Evolutionary conservation across 2,797 vertebrate species (phyloP), one percentile per base, ranked within the genome.

Genomic region (Trematomus bernacchii): DNA sequence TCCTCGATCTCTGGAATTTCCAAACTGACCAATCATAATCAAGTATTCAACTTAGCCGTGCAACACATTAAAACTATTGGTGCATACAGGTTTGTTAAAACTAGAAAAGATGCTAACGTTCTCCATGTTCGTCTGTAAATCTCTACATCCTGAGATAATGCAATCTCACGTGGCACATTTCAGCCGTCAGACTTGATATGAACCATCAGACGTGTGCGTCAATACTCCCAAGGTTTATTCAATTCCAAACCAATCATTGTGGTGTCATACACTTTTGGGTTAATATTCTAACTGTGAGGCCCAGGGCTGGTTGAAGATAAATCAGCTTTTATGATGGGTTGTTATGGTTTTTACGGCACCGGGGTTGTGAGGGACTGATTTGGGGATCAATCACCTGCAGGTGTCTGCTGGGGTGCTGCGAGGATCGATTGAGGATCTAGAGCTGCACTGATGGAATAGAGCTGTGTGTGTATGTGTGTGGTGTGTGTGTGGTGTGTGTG

Each of bases 241-340:
- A 94, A 94, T 95, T 94, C 90, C 92, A 94, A 91, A 93, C 92
- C 95, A 94, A 94, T 95, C 94, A 94, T 87, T 87, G 82, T 86
- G 86, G 90, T 95, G 94, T 95, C 94, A 92, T 89, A 93, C 91
- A 91, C 92, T 94, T 95, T 94, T 95, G 93, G 94, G 94, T 91
- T 94, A 92, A 94, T 94, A 93, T 93, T 93, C 93, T 90, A 91
- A 92, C 91, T 65, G 86, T 77, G 89, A 77, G 85, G 90, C 88
- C 85, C 73, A 50, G 82, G 76, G 87, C 84, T 68, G 71, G 86
- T 75, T 80, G 72, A 78, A 87, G 93, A 95, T 96, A 95, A 95
- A 96, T 96, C 95, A 93, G 85, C 90, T 95, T 95, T 96, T 95
- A 96, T 95, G 95, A 95, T 93, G 93, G 90, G 91, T 91, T 94